These are phyloP conservation scores for Intellagama lesueurii DNA, from an alignment of 2,797 vertebrate genomes.

Conservation along the genomic window DNA sequence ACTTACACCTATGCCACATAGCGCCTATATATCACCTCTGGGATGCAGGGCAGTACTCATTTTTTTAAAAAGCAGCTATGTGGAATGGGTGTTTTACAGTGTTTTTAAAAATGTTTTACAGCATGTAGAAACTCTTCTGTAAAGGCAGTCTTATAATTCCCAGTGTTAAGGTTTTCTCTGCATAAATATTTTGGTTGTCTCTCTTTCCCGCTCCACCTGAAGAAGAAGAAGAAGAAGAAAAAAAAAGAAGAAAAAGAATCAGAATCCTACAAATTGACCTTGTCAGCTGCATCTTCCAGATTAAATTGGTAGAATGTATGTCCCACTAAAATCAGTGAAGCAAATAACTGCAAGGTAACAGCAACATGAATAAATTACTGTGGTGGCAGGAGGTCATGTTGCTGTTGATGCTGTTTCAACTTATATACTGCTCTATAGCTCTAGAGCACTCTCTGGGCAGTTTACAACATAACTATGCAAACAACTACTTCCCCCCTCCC, in stretches of 20 bases:
- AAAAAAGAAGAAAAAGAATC: not conserved
- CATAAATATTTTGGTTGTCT: slow-evolving; percentile 73
- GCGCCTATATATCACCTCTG: slow-evolving; percentile 72
- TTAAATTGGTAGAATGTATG: not conserved
- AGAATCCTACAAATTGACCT: not conserved
- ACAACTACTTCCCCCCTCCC: no score
- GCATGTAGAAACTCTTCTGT: slow-evolving; percentile 77
- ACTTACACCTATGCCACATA: slow-evolving; percentile 70
- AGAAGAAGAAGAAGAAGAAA: no score
- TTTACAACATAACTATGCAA: no score
- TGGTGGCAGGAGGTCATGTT: no score
- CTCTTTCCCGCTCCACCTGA: not conserved
- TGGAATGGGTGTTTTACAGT: slow-evolving; percentile 72
- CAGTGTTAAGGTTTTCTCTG: slow-evolving; percentile 72
- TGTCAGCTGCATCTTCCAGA: not conserved
- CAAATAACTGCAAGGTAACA: not conserved
- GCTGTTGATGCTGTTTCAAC: no score
- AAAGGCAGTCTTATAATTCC: slow-evolving; percentile 76
- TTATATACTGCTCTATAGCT: no score
- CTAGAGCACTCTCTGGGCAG: no score
- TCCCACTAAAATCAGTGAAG: not conserved
- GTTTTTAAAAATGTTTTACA: slow-evolving; percentile 75
- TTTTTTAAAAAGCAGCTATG: slow-evolving; percentile 73
- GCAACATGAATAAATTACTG: no score
- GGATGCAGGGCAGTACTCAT: slow-evolving; percentile 69